Percentiles rank a stretch among this genome's conserved stretches.
Conservation (phyloP, 1,140 invertebrate species). For the Neodiprion fabricii region DNA sequence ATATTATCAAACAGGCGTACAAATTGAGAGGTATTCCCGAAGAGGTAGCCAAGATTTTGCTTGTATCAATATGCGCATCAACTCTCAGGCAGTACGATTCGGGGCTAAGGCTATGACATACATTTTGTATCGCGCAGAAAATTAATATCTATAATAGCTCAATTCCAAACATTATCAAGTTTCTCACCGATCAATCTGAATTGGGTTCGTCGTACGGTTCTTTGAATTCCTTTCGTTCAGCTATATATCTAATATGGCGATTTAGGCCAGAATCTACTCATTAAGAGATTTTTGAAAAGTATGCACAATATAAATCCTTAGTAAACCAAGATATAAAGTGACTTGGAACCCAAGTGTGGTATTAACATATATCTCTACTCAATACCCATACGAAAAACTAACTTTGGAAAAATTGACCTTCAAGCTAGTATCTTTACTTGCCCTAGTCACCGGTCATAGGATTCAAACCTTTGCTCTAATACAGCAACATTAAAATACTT, state of each 20-base stretch:
- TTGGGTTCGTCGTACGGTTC: no score
- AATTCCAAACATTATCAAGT: neutral
- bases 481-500: slow-evolving; percentile 22
- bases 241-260: neutral
- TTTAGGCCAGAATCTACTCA: slow-evolving; percentile 14
- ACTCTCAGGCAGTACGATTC: slow-evolving; percentile 1
- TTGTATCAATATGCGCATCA: neutral
- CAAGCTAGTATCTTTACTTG: slow-evolving; percentile 67
- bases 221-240: slow-evolving; percentile 8
- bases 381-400: slow-evolving; percentile 18
- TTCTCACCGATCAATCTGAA: neutral
- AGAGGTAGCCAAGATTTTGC: neutral
- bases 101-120: neutral
- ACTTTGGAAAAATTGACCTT: slow-evolving; percentile 23
- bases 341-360: slow-evolving; percentile 5
- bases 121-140: neutral
- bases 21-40: neutral
- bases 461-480: slow-evolving; percentile 36
- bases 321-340: slow-evolving; percentile 33
- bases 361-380: slow-evolving; percentile 15
- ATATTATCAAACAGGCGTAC: neutral
- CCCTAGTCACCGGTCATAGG: slow-evolving; percentile 50
- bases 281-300: slow-evolving; percentile 23
- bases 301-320: slow-evolving; percentile 61
- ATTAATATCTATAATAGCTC: neutral